Conservation (phyloP, 2,113 vertebrate genomes). For the Bubo blakistoni region DNA sequence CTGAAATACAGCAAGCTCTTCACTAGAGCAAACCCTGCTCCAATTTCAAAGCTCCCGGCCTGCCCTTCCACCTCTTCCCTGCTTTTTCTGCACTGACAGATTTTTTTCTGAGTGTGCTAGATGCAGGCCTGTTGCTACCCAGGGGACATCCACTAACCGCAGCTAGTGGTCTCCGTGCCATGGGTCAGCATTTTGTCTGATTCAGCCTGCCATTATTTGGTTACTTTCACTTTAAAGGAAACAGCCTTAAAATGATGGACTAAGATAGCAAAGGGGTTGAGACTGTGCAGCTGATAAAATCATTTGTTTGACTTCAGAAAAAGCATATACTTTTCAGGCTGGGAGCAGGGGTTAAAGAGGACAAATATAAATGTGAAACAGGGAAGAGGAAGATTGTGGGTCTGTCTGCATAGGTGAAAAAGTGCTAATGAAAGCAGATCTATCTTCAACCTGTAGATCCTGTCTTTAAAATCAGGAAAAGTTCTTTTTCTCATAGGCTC, state of each 20-base stretch:
- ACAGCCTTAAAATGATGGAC: background rate
- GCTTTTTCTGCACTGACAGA: background rate
- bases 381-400: background rate
- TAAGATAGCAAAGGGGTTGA: background rate
- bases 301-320: background rate
- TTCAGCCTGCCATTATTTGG: background rate
- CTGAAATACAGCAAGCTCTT: background rate
- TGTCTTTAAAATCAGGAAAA: background rate
- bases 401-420: background rate
- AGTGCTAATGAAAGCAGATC: background rate
- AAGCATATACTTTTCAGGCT: background rate
- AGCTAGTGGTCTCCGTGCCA: background rate
- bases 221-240: constrained; percentile 9
- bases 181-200: background rate
- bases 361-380: background rate
- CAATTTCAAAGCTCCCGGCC: background rate
- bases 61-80: background rate
- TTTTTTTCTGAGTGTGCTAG: background rate
- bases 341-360: background rate
- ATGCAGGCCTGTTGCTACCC: background rate
- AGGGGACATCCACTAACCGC: background rate
- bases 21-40: background rate
- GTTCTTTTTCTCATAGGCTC: background rate
- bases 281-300: background rate
- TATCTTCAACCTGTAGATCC: background rate